These are phyloP conservation scores for Toxonevra muliebris DNA, from an alignment of 2,888 invertebrate genomes.

Conservation along the genomic window DNA sequence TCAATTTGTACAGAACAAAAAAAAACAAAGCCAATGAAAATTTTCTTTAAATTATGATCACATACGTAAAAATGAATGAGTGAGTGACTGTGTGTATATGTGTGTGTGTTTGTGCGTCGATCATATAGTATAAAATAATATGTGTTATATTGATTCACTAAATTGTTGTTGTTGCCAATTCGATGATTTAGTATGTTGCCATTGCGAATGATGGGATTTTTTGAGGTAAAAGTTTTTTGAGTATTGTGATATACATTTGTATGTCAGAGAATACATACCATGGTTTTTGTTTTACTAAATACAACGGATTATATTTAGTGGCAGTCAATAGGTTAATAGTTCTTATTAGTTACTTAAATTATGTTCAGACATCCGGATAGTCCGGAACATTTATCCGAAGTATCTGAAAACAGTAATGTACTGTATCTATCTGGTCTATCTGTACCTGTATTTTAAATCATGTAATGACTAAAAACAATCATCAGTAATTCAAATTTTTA, in stretches of 20 bases:
- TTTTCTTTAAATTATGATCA: conserved; percentile 33
- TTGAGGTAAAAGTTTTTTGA: conserved; percentile 32
- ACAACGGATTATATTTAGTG: too few species aligned
- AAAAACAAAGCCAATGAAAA: background rate
- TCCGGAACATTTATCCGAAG: too few species aligned
- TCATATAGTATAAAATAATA: conserved; percentile 10
- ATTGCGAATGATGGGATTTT: conserved; percentile 42
- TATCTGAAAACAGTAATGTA: too few species aligned
- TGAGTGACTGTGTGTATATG: conserved; percentile 10
- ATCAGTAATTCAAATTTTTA: too few species aligned
- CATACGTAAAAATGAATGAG: conserved; percentile 26
- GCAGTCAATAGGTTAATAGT: too few species aligned
- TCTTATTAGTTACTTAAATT: too few species aligned
- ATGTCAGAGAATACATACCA: too few species aligned
- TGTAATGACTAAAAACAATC: too few species aligned
- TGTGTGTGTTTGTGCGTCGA: background rate
- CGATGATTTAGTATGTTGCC: conserved; percentile 50
- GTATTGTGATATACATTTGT: background rate
- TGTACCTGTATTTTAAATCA: too few species aligned
- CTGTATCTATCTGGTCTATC: too few species aligned
- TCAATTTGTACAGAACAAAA: background rate
- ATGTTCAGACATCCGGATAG: too few species aligned
- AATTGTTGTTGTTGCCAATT: conserved; percentile 25
- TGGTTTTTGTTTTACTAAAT: too few species aligned
- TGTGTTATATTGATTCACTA: conserved; percentile 26